Evolutionary conservation across 2,888 invertebrate species (phyloP).

Genomic region (Epirrhoe alternata): DNA sequence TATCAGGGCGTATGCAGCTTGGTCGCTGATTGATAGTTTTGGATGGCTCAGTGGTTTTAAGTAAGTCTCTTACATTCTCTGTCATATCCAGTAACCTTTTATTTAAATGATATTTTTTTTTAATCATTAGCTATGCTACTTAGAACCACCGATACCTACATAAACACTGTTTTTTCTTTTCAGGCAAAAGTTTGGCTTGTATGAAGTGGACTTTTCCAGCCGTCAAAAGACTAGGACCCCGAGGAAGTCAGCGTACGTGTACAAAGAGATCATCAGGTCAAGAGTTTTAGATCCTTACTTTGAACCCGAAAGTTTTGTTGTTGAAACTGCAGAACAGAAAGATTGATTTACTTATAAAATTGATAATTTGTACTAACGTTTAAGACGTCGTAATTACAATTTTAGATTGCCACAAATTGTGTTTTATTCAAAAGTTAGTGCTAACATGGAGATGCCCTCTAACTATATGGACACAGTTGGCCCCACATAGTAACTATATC

Average conservation of each 20-base stretch:
- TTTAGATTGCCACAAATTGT: no score
- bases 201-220: constrained; percentile 87
- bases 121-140: no score
- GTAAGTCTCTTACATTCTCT: constrained; percentile 60
- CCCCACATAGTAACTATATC: no score
- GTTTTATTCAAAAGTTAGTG: no score
- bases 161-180: constrained; percentile 50
- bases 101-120: no score
- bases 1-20: constrained; percentile 82
- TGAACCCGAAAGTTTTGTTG: constrained; percentile 59
- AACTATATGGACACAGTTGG: no score
- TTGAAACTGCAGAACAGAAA: constrained; percentile 39
- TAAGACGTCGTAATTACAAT: neutral
- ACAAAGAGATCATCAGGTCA: constrained; percentile 73
- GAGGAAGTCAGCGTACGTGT: constrained; percentile 85
- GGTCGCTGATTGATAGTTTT: constrained; percentile 88
- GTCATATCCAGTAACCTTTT: neutral
- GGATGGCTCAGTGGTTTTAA: constrained; percentile 86
- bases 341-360: neutral
- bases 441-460: no score
- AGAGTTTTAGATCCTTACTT: constrained; percentile 61
- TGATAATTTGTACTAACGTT: no score
- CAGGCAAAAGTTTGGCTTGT: constrained; percentile 88
- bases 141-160: neutral
- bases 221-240: constrained; percentile 85